These are phyloP conservation scores for Polyodon spathula DNA, from an alignment of 2,113 vertebrate genomes.

Conservation along the genomic window DNA sequence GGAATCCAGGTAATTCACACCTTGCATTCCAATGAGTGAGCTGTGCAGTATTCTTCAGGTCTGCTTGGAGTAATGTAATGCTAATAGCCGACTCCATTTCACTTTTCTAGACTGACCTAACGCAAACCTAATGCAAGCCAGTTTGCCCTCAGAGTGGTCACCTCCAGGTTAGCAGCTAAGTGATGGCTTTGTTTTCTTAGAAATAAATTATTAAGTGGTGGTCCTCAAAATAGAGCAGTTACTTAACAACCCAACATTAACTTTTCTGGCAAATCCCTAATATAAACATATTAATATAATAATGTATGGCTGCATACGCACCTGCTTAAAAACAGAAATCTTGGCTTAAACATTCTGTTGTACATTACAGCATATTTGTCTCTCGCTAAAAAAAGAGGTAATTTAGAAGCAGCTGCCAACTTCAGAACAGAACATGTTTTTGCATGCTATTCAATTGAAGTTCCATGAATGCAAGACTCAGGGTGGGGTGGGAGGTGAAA, in stretches of 20 bases:
- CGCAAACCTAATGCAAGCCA: neutral
- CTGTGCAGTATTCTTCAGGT: neutral
- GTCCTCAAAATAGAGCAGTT: too few relatives aligned
- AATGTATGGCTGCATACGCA: constrained; percentile 24
- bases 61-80: neutral
- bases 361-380: constrained; percentile 30
- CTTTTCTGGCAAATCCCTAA: constrained; percentile 24
- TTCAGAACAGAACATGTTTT: constrained; percentile 30
- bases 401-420: constrained; percentile 37
- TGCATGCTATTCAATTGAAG: constrained; percentile 29
- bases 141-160: neutral
- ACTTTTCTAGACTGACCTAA: neutral
- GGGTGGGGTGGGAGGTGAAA: too few relatives aligned
- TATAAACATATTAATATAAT: constrained; percentile 15
- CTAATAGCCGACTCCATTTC: neutral
- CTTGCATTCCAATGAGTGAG: neutral
- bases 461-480: too few relatives aligned
- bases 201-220: too few relatives aligned
- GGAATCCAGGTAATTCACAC: neutral
- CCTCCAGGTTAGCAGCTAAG: too few relatives aligned
- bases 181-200: too few relatives aligned
- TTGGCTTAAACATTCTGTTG: constrained; percentile 22
- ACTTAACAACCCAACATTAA: constrained; percentile 15
- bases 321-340: constrained; percentile 16
- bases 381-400: constrained; percentile 38